These are phyloP conservation scores for Ivindomyrus marchei DNA, from an alignment of 2,113 vertebrate species.

Conservation along the genomic window DNA sequence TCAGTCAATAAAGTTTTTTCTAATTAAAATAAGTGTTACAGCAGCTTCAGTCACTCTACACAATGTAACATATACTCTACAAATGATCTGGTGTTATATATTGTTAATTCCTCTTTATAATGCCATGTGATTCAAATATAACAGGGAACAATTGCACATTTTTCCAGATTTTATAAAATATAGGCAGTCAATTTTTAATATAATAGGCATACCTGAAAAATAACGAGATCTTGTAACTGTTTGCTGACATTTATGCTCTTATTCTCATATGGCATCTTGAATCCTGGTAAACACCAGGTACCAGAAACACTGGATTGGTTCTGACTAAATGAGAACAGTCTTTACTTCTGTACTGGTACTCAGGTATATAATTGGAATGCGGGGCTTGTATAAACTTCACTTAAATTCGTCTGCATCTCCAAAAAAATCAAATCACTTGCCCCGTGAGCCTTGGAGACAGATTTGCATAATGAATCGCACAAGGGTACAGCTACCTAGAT, in stretches of 20 bases:
- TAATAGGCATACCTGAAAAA: background rate
- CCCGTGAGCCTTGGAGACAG: conserved; percentile 39
- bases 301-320: background rate
- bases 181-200: background rate
- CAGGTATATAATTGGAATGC: conserved; percentile 33
- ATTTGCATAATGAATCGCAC: conserved; percentile 46
- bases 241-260: background rate
- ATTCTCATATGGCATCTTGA: background rate
- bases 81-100: background rate
- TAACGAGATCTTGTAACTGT: background rate
- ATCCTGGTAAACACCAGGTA: background rate
- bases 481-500: conserved; percentile 46
- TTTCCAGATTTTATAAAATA: background rate
- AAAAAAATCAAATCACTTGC: conserved; percentile 47
- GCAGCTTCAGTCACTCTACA: background rate
- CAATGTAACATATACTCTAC: background rate
- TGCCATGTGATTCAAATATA: background rate
- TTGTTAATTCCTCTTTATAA: background rate
- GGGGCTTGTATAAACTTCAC: conserved; percentile 42
- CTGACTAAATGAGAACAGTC: conserved; percentile 7
- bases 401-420: conserved; percentile 46
- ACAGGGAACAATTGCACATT: background rate
- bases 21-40: conserved; percentile 6
- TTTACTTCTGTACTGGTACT: conserved; percentile 12
- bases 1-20: conserved; percentile 5